Percentiles rank a stretch among this genome's conserved stretches.
Evolutionary conservation across 2,888 invertebrate genomes (phyloP).

Genomic region (Epicampocera succincta): DNA sequence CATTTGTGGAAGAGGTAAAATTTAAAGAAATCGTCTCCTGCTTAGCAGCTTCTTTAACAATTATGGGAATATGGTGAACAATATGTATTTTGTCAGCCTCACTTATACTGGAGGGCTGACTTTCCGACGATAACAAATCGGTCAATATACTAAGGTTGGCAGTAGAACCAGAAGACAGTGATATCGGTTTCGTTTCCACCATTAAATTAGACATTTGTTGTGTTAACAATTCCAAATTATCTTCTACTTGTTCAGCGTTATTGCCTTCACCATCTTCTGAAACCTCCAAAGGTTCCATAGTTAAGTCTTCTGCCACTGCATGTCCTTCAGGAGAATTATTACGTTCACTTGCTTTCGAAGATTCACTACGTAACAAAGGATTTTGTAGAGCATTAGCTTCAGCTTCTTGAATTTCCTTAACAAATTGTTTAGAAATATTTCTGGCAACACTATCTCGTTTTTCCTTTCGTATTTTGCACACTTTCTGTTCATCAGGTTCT

Average conservation of each 20-base stretch:
- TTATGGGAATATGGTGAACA: constrained; percentile 65
- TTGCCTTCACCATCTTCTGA: constrained; percentile 1
- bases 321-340: neutral
- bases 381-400: constrained; percentile 6
- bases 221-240: constrained; percentile 73
- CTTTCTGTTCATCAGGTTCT: neutral
- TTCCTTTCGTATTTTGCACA: constrained; percentile 4
- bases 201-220: constrained; percentile 73
- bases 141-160: constrained; percentile 52
- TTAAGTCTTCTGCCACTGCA: constrained; percentile 13
- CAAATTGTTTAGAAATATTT: constrained; percentile 72
- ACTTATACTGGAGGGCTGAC: constrained; percentile 65
- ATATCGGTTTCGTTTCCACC: constrained; percentile 53
- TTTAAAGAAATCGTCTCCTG: constrained; percentile 18
- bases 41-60: constrained; percentile 21
- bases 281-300: constrained; percentile 76
- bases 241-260: constrained; percentile 49
- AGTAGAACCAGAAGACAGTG: constrained; percentile 42
- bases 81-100: constrained; percentile 70
- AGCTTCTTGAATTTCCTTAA: constrained; percentile 64
- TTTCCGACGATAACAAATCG: constrained; percentile 69
- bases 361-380: constrained; percentile 61
- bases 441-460: constrained; percentile 72
- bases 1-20: constrained; percentile 18
- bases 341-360: constrained; percentile 34